Percentiles rank a stretch among this genome's conserved stretches.
These are phyloP conservation scores for Antheraea mylitta DNA, from an alignment of 1,140 invertebrate species.

Conservation along the genomic window DNA sequence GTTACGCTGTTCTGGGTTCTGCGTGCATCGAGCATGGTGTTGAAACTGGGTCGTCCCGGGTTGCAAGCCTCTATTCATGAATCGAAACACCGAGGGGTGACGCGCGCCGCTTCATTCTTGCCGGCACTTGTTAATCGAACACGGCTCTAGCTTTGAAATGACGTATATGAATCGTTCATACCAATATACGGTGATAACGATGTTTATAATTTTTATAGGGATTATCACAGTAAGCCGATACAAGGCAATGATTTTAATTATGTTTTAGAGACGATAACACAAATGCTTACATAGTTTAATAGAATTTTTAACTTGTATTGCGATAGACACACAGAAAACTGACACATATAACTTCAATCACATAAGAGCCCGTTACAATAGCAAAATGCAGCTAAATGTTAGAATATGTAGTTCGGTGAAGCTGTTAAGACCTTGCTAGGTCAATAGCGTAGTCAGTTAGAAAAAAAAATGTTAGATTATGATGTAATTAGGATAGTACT, in stretches of 20 bases:
- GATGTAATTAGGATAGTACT: too few relatives aligned
- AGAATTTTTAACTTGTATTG: too few relatives aligned
- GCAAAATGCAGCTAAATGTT: too few relatives aligned
- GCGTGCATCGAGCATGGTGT: conserved; percentile 38
- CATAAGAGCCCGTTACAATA: too few relatives aligned
- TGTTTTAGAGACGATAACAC: not conserved
- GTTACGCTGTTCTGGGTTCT: conserved; percentile 40
- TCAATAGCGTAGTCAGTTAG: too few relatives aligned
- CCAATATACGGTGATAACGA: not conserved
- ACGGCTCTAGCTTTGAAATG: conserved; percentile 28
- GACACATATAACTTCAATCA: too few relatives aligned
- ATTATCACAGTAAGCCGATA: conserved; percentile 6
- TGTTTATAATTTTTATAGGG: too few relatives aligned
- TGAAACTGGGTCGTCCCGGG: conserved; percentile 75
- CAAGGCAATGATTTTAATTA: not conserved
- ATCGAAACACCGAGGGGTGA: conserved; percentile 64
- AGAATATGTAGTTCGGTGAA: too few relatives aligned
- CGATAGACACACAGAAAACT: too few relatives aligned
- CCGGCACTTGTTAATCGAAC: conserved; percentile 52
- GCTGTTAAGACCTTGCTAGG: too few relatives aligned
- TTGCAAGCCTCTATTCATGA: conserved; percentile 75
- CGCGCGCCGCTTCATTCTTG: conserved; percentile 66
- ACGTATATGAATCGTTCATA: not conserved
- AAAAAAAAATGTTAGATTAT: too few relatives aligned
- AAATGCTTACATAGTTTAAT: not conserved